A percentile compares a stretch with the other conserved stretches of the same genome.
Evolutionary conservation across 1,140 invertebrate genomes (phyloP).

Genomic region (Cydia strobilella): DNA sequence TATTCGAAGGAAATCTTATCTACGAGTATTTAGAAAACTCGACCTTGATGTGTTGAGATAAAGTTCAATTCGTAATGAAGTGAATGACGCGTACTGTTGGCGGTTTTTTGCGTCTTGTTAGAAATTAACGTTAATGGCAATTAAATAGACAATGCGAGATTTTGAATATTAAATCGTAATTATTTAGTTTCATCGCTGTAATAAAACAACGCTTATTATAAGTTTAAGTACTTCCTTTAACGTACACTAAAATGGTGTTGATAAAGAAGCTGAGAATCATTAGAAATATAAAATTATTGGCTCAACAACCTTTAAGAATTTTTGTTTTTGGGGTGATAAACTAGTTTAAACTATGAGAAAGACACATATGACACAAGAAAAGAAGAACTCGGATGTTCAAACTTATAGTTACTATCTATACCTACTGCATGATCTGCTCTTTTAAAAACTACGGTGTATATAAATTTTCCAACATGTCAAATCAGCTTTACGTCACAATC

Average conservation of each 20-base stretch:
- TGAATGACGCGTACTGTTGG: not conserved
- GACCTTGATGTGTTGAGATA: not conserved
- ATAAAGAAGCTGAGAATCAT: no score
- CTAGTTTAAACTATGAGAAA: no score
- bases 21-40: not conserved
- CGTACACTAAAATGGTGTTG: no score
- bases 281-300: no score
- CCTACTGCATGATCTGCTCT: not conserved
- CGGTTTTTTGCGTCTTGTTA: not conserved
- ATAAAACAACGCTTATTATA: not conserved
- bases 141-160: constrained; percentile 1
- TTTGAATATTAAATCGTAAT: not conserved
- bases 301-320: no score
- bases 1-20: not conserved
- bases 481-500: not conserved
- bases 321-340: no score
- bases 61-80: not conserved
- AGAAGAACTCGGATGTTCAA: no score
- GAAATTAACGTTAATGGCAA: constrained; percentile 12
- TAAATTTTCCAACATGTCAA: not conserved
- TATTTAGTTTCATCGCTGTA: not conserved
- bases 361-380: no score
- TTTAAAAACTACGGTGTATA: not conserved
- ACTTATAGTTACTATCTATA: not conserved
- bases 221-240: no score